phyloP scores from a whole-genome alignment of 2,797 vertebrate species.

The Pseudocheirus occidentalis region DNA sequence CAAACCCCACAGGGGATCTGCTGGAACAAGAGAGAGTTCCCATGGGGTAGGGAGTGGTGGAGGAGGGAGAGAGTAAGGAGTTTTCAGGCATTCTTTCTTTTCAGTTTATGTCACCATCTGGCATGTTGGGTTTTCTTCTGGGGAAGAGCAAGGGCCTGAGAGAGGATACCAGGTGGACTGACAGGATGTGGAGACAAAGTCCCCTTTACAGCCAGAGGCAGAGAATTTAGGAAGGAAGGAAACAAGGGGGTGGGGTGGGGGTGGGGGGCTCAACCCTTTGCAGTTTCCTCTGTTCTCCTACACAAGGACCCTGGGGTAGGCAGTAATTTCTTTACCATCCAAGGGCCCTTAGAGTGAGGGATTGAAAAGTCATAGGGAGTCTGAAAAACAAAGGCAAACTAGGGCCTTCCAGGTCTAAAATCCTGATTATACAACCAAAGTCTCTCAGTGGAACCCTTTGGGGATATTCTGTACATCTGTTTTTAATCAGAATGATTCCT shows the following conservation, averaged over 20 bases:
- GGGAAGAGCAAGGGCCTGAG: not conserved
- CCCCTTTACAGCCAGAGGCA: not conserved
- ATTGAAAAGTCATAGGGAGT: not conserved
- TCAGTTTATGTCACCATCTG: not conserved
- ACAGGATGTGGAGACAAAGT: not conserved
- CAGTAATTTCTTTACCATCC: not conserved
- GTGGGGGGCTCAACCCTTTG: not conserved
- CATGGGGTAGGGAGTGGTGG: not conserved
- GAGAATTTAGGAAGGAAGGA: not conserved
- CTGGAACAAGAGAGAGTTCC: not conserved
- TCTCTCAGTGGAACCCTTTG: not conserved
- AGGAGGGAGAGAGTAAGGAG: not conserved
- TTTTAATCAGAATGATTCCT: not conserved
- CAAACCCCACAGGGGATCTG: not conserved
- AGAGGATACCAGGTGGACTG: not conserved
- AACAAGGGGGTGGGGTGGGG: not conserved
- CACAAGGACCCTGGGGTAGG: not conserved
- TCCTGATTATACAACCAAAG: not conserved
- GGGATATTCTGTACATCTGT: not conserved
- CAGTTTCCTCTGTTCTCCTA: not conserved
- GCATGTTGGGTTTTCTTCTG: not conserved
- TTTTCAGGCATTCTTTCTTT: not conserved
- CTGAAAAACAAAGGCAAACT: not conserved
- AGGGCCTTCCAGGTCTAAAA: not conserved
- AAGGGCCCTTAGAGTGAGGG: not conserved